Evolutionary conservation across 2,113 vertebrate species (phyloP).

Genomic region (Varanus komodoensis): DNA sequence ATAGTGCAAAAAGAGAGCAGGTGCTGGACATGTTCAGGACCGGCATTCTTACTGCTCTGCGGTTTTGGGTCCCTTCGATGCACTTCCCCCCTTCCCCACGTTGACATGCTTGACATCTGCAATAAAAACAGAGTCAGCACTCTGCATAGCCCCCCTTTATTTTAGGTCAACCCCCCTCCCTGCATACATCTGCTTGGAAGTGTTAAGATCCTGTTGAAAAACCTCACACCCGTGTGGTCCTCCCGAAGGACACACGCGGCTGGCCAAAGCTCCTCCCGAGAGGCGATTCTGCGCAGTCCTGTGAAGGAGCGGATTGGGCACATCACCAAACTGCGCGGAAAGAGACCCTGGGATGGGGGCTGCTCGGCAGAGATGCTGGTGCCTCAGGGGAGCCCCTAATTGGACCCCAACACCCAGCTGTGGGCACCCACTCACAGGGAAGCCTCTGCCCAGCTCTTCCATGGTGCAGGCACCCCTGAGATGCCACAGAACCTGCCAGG

Average conservation of each 20-base stretch:
- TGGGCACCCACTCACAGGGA: too few relatives aligned
- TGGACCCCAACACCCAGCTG: background rate
- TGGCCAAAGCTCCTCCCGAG: constrained; percentile 45
- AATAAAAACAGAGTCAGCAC: constrained; percentile 62
- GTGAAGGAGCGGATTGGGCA: background rate
- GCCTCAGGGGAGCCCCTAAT: background rate
- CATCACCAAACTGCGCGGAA: constrained; percentile 23
- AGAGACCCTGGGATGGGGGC: background rate
- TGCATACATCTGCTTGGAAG: constrained; percentile 73
- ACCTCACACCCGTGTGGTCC: constrained; percentile 70
- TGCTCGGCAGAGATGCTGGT: background rate
- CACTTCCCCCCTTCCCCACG: constrained; percentile 45
- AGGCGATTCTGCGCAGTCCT: background rate
- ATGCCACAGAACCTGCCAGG: too few relatives aligned
- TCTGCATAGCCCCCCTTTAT: constrained; percentile 57
- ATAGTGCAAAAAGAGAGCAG: background rate
- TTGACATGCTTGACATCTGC: constrained; percentile 60
- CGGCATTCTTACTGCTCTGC: constrained; percentile 24
- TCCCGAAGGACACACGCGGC: constrained; percentile 54
- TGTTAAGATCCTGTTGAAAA: constrained; percentile 76
- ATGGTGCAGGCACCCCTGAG: too few relatives aligned
- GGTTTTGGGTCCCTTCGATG: constrained; percentile 43
- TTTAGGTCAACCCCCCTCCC: constrained; percentile 37
- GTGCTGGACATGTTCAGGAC: constrained; percentile 32
- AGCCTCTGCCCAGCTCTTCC: too few relatives aligned